These are phyloP conservation scores for Drosophila prolongata DNA, from an alignment of 2,888 invertebrate genomes.

Conservation along the genomic window DNA sequence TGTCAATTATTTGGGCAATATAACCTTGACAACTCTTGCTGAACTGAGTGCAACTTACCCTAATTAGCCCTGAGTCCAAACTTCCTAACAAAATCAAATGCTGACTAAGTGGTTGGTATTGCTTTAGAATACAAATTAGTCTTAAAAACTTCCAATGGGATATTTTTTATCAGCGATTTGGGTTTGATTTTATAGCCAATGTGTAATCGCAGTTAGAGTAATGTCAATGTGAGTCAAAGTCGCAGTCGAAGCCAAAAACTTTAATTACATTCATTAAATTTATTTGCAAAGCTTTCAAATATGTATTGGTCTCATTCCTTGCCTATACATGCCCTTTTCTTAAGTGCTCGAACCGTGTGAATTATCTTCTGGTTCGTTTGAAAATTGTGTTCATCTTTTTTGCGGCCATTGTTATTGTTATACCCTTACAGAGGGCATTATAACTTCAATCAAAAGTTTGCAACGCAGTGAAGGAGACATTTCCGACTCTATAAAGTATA, in stretches of 20 bases:
- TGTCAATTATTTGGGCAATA: slow-evolving; percentile 43
- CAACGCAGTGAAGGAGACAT: too few relatives aligned
- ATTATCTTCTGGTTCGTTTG: slow-evolving; percentile 45
- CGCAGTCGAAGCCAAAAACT: slow-evolving; percentile 11
- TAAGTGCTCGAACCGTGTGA: slow-evolving; percentile 38
- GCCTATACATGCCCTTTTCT: slow-evolving; percentile 41
- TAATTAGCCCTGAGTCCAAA: slow-evolving; percentile 51
- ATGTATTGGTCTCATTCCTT: slow-evolving; percentile 50
- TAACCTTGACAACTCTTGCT: slow-evolving; percentile 28
- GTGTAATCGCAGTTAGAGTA: slow-evolving; percentile 17
- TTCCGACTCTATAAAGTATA: too few relatives aligned
- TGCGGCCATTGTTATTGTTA: slow-evolving; percentile 35
- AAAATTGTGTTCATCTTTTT: slow-evolving; percentile 46
- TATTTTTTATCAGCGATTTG: background rate
- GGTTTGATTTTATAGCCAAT: slow-evolving; percentile 18
- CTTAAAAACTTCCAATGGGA: slow-evolving; percentile 41
- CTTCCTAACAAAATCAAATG: slow-evolving; percentile 63
- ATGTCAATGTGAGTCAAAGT: slow-evolving; percentile 49
- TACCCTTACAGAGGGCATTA: too few relatives aligned
- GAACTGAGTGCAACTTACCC: slow-evolving; percentile 14
- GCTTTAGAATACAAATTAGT: slow-evolving; percentile 24
- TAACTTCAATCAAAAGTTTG: too few relatives aligned
- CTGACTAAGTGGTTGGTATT: slow-evolving; percentile 16
- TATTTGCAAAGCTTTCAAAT: slow-evolving; percentile 35
- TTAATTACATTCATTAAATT: slow-evolving; percentile 44